These are phyloP conservation scores for Acanthaster planci DNA, from an alignment of 35 echinoderm and acorn worm species.

Conservation along the genomic window DNA sequence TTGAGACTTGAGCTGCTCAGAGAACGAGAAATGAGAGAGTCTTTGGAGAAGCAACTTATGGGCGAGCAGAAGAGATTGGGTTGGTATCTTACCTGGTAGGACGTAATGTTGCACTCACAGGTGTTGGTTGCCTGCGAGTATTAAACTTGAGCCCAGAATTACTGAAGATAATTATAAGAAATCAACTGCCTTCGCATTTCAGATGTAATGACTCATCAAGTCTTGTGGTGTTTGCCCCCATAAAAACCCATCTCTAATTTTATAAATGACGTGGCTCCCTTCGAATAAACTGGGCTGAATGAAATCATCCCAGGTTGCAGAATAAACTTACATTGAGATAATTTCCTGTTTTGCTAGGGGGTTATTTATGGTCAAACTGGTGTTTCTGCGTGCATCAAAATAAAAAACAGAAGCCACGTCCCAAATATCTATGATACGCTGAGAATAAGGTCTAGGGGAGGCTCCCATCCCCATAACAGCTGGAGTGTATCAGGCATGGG, in stretches of 20 bases:
- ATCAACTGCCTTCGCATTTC: neutral
- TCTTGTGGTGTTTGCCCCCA: too few species aligned
- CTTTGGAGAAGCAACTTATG: conserved; percentile 79
- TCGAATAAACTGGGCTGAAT: neutral
- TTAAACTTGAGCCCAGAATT: neutral
- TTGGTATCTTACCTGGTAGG: neutral
- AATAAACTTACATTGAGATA: conserved; percentile 25
- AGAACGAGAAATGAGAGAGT: conserved; percentile 83
- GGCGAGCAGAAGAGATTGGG: conserved; percentile 90
- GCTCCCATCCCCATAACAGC: neutral
- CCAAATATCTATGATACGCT: neutral
- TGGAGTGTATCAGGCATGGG: neutral
- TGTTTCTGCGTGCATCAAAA: conserved; percentile 17
- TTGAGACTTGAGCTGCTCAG: conserved; percentile 90
- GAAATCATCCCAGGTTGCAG: neutral
- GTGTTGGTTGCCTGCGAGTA: neutral
- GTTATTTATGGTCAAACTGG: conserved; percentile 29
- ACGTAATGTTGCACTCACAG: neutral
- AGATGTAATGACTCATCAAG: too few species aligned
- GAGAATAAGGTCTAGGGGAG: neutral
- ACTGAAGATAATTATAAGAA: too few species aligned
- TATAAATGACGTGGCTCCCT: too few species aligned
- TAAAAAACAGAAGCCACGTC: neutral
- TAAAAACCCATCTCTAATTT: too few species aligned
- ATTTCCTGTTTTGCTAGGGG: conserved; percentile 25